Evolutionary conservation across 2,797 vertebrate species (phyloP), one percentile per base, ranked within the genome.

Genomic region (Hybognathus amarus): DNA sequence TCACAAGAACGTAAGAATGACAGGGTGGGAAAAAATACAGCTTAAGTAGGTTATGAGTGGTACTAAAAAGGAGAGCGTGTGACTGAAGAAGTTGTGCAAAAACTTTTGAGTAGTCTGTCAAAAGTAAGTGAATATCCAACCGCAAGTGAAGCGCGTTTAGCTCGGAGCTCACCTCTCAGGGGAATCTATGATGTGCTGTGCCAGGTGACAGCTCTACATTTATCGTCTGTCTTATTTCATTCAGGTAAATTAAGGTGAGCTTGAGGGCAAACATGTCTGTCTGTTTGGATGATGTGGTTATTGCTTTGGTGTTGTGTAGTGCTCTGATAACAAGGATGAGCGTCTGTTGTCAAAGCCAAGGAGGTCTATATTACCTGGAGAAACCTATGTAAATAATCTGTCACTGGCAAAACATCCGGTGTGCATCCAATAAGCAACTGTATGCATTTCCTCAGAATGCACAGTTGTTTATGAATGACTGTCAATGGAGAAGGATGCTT

Each of bases 251-350:
- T 38, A 74, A 73, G 30, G 82, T 70, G 27, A 61, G 40, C 79
- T 63, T 87, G 61, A 63, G 64, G 88, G 75, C 50, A 80, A 75
- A 70, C 52, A 22, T 18, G 33, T 87, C 81, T 33, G 56, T 59
- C 74, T 64, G 30, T 70, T 77, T 40, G 59, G 56, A 38, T 74
- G 80, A 74, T 47, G 42, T 73, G 66, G 42, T 54, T 79, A 12
- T 24, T 63, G 56, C 83, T 64, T 70, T 71, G 66, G 30, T 47
- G 52, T 50, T 70, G 40, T 70, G 38, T 15, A 79, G 10, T 36
- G 12, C 69, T 79, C 66, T 59, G 15, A 59, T 68, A 59, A 71
- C 67, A 81, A 38, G 24, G 68, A 81, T 71, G 64, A 40, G 56
- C 40, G 50, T 69, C 68, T 71, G 54, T 47, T 59, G 67, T 80